Percentiles rank a stretch among this genome's conserved stretches.
Evolutionary conservation across 2,797 vertebrate species (phyloP).

Genomic region (Sebastes diaconus): DNA sequence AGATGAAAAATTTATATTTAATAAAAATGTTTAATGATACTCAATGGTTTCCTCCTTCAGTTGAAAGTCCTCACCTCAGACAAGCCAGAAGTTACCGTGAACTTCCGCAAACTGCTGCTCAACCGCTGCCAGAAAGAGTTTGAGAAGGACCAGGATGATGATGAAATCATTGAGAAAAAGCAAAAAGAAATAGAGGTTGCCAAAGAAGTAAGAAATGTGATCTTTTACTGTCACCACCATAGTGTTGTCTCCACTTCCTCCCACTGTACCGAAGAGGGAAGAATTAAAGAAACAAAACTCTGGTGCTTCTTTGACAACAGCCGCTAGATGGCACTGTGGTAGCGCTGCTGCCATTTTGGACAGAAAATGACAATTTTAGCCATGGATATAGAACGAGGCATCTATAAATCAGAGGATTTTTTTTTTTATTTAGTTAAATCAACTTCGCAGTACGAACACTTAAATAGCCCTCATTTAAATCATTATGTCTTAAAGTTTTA

Average conservation of each 20-base stretch:
- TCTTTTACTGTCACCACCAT: not conserved
- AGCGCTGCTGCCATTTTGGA: no score
- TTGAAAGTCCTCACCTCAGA: slow-evolving; percentile 95
- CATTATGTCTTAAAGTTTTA: no score
- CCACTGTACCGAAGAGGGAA: no score
- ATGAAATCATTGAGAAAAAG: slow-evolving; percentile 93
- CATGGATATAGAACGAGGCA: no score
- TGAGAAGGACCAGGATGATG: slow-evolving; percentile 67
- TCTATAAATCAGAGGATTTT: no score
- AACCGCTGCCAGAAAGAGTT: slow-evolving; percentile 99
- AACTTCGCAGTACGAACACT: no score
- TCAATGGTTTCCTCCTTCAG: slow-evolving; percentile 67
- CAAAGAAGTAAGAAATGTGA: slow-evolving; percentile 78
- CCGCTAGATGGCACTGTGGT: no score
- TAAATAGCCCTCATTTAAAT: no score
- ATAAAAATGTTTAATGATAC: not conserved
- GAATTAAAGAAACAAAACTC: no score
- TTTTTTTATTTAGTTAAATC: no score
- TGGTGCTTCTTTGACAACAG: no score
- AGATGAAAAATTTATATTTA: not conserved
- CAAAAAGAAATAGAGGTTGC: slow-evolving; percentile 96
- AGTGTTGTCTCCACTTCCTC: not conserved
- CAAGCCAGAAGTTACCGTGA: slow-evolving; percentile 91
- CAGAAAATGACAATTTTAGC: no score
- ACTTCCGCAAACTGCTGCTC: slow-evolving; percentile 96